phyloP scores from a whole-genome alignment of 2,797 vertebrate species.

The Poeciliopsis infans region DNA sequence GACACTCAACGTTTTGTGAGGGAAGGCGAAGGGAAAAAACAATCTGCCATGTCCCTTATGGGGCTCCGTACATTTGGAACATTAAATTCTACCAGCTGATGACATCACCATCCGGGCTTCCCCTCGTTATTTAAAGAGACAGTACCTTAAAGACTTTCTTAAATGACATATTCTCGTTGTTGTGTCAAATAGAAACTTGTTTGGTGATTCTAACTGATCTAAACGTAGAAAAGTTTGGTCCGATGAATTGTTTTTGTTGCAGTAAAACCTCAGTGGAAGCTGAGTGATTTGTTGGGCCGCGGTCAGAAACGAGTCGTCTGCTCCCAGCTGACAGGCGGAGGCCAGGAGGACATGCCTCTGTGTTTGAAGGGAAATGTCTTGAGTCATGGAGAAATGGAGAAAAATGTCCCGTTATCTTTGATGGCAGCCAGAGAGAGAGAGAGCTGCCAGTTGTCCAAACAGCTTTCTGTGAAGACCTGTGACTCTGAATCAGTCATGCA shows the following conservation, averaged over 20 bases:
- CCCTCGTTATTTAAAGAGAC: not conserved
- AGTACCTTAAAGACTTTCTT: not conserved
- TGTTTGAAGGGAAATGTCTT: constrained; percentile 54
- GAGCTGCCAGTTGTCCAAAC: constrained; percentile 73
- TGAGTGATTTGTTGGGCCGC: not conserved
- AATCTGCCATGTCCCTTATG: too few relatives aligned
- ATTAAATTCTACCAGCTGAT: not conserved
- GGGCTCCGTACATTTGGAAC: too few relatives aligned
- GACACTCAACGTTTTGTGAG: too few relatives aligned
- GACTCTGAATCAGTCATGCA: constrained; percentile 62
- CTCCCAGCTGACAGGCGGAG: constrained; percentile 33
- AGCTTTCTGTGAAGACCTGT: constrained; percentile 62
- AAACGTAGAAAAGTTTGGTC: not conserved
- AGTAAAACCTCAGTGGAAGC: not conserved
- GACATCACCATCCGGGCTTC: not conserved
- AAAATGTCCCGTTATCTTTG: constrained; percentile 74
- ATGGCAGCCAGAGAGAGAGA: constrained; percentile 52
- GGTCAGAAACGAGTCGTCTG: constrained; percentile 50
- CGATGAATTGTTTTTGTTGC: not conserved
- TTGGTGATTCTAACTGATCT: not conserved
- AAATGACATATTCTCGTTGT: not conserved
- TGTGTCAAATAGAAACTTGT: not conserved
- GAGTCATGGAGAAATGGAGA: constrained; percentile 65
- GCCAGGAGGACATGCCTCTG: constrained; percentile 47
- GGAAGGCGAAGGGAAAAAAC: too few relatives aligned